Evolutionary conservation across 2,113 vertebrate genomes (phyloP).

Genomic region (Climacteris rufus): DNA sequence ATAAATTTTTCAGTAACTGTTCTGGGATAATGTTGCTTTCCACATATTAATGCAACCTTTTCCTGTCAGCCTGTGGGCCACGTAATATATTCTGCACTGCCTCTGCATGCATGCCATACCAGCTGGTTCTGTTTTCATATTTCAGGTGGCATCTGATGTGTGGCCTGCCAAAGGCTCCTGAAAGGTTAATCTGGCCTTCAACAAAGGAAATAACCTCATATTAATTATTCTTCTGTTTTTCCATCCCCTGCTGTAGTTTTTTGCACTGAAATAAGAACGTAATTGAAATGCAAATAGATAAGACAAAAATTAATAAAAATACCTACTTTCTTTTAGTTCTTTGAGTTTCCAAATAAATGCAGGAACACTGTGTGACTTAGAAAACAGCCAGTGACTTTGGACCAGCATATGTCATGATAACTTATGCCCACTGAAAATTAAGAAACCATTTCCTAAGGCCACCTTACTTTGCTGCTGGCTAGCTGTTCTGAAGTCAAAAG

Average conservation of each 20-base stretch:
- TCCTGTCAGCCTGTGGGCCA: not conserved
- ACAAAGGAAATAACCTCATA: not conserved
- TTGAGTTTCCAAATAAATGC: not conserved
- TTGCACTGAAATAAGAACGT: not conserved
- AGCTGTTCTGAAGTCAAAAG: not conserved
- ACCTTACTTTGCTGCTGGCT: not conserved
- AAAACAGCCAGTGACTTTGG: not conserved
- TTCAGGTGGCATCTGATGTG: not conserved
- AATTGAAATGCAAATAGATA: constrained; percentile 11
- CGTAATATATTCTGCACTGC: not conserved
- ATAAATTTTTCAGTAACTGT: not conserved
- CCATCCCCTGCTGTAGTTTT: not conserved
- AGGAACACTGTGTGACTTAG: not conserved
- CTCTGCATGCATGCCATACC: not conserved
- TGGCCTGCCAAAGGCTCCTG: not conserved
- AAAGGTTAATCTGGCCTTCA: not conserved
- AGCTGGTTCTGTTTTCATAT: not conserved
- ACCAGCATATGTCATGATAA: not conserved
- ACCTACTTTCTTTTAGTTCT: not conserved
- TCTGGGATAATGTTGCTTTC: not conserved
- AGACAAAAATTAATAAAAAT: not conserved
- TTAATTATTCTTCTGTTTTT: not conserved
- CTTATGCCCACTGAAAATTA: not conserved
- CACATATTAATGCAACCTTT: not conserved
- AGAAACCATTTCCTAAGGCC: not conserved